Conservation (phyloP, 2,113 vertebrate genomes). For the cat (Felis catus) region DNA sequence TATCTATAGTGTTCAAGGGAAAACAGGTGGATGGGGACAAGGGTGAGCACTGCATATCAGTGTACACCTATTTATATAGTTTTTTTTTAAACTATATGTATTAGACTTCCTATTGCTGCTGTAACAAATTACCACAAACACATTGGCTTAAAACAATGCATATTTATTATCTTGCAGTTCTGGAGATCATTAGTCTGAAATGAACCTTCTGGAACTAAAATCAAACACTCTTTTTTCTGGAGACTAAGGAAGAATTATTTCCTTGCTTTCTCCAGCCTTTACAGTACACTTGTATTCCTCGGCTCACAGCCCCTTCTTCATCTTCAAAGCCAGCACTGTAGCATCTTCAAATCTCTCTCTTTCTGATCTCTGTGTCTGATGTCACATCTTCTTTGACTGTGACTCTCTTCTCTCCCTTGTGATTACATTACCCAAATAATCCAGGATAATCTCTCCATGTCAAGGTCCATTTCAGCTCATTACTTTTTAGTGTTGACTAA, state of each 20-base stretch:
- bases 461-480: not conserved
- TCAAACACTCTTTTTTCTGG: not conserved
- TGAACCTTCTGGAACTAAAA: not conserved
- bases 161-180: not conserved
- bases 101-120: slow-evolving; percentile 5
- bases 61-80: not conserved
- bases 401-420: not conserved
- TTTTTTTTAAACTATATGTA: not conserved
- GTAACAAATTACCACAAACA: not conserved
- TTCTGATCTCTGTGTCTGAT: not conserved
- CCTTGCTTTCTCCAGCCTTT: not conserved
- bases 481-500: not conserved
- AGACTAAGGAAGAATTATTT: not conserved
- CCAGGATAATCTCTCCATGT: not conserved
- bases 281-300: not conserved
- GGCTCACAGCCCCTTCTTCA: not conserved
- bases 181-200: slow-evolving; percentile 17
- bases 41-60: not conserved
- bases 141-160: not conserved
- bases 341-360: not conserved
- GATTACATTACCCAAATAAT: slow-evolving; percentile 2
- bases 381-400: not conserved
- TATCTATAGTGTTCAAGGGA: not conserved
- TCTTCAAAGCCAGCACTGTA: not conserved
- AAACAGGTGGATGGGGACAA: not conserved